Base-by-base conservation (phyloP, 1,140 invertebrate genomes). In the Idris sp. region DNA sequence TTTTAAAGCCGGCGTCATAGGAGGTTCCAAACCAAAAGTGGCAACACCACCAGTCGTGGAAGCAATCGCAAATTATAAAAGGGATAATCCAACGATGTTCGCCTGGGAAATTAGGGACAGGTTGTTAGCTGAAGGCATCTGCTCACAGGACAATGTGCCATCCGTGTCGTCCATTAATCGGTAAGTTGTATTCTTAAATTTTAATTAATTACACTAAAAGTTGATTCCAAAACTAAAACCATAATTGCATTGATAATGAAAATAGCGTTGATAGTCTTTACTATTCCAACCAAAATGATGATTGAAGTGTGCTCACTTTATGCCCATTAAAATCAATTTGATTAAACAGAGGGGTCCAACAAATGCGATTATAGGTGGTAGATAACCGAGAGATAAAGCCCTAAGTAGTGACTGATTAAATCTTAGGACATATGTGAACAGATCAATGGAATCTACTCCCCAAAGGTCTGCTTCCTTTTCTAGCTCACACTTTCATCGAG, bases 31-130 rank as follows among this genome's bases (percentile, higher is more conserved):
- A 88, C 98, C 98, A 5, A 99, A 99, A 89, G 98, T 99, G 18
- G 98, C 98, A 2, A 99, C 98, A 0, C 97, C 97, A 0, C 95
- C 96, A 36, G 98, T 99, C 7, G 98, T 99, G 16, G 96, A 99
- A 83, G 97, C 97, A 31, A 99, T 99, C 73, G 96, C 97, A 1
- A 95, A 96, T 74, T 99, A 99, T 90, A 99, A 99, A 86, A 90
- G 96, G 62, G 97, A 99, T 86, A 99, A 99, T 88, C 98, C 98
- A 0, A 99, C 98, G 10, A 99, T 99, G 97, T 99, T 99, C 86
- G 98, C 98, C 1, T 99, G 98, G 98, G 98, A 99, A 88, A 99
- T 99, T 80, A 89, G 98, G 26, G 98, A 99, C 88, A 91, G 97
- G 87, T 91, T 99, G 75, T 90, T 99, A 48, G 93, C 96, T 1